Base-by-base conservation (phyloP, 1,140 invertebrate genomes). In the Augochlora pura region DNA sequence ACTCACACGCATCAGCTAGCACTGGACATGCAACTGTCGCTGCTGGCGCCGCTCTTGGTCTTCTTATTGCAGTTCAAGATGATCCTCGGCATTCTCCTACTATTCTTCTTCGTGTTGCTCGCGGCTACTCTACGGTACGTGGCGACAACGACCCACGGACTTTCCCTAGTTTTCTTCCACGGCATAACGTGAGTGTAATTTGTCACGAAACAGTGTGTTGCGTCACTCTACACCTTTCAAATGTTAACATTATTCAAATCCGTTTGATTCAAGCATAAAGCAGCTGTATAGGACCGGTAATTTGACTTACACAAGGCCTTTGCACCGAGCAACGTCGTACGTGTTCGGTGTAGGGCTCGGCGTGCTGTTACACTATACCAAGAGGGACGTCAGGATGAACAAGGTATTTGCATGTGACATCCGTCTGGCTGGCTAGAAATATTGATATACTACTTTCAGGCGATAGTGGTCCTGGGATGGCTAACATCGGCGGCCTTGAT, bases 1-100 rank as follows among this genome's bases (percentile, higher is more conserved):
- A 94, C 95, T 8, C 95, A 95, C 84, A 96, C 95, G 1, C 94
- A 96, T 87, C 95, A 96, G 81, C 88, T 98, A 62, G 96, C 97
- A 1, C 91, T 97, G 86, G 97, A 98, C 86, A 96, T 97, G 94
- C 97, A 97, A 91, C 94, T 98, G 25, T 97, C 96, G 62, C 90
- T 97, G 27, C 74, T 96, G 4, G 95, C 96, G 9, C 95, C 96
- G 1, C 90, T 96, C 0, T 88, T 97, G 10, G 94, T 97, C 0
- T 96, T 96, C 92, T 93, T 95, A 16, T 91, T 96, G 18, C 93
- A 94, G 67, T 92, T 93, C 6, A 94, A 94, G 82, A 91, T 93
- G 0, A 90, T 93, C 5, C 86, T 94, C 39, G 94, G 94, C 2
- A 90, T 94, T 52, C 85, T 94, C 4, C 70, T 95, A 6, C 91